Evolutionary conservation across 2,888 invertebrate genomes (phyloP).

Genomic region (Dynastes maya): DNA sequence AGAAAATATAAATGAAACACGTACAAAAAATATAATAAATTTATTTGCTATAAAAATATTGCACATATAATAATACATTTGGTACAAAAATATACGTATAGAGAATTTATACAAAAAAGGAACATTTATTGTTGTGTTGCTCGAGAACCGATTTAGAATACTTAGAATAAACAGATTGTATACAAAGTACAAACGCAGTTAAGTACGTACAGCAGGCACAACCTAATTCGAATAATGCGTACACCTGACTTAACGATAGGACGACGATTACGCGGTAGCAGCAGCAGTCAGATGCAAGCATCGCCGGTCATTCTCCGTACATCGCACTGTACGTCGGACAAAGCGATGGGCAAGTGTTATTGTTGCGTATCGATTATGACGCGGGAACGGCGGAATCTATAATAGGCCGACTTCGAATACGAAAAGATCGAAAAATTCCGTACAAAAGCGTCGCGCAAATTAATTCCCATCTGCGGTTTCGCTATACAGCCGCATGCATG

Average conservation of each 20-base stretch:
- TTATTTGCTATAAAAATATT: conserved; percentile 43
- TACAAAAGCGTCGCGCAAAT: conserved; percentile 13
- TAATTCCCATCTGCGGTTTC: conserved; percentile 13
- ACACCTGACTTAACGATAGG: background rate
- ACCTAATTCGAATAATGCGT: background rate
- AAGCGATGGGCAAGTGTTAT: background rate
- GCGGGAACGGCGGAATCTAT: background rate
- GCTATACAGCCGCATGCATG: background rate
- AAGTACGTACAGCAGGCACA: background rate
- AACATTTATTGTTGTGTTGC: conserved; percentile 15
- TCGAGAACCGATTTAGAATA: conserved; percentile 6
- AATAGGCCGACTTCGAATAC: background rate
- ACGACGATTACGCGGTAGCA: background rate
- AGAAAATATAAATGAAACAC: background rate
- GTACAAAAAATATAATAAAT: conserved; percentile 12
- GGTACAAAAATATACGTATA: conserved; percentile 44
- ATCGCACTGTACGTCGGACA: background rate
- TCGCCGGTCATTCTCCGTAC: background rate
- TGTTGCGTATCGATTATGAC: background rate
- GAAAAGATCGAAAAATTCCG: background rate
- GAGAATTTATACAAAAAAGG: conserved; percentile 42
- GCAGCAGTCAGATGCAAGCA: background rate
- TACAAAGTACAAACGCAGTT: background rate
- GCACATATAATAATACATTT: conserved; percentile 48
- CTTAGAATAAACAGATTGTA: background rate